Percentiles rank a stretch among this genome's conserved stretches.
These are phyloP conservation scores for Ctenopoma multispine DNA, from an alignment of 2,797 vertebrate genomes.

Conservation along the genomic window DNA sequence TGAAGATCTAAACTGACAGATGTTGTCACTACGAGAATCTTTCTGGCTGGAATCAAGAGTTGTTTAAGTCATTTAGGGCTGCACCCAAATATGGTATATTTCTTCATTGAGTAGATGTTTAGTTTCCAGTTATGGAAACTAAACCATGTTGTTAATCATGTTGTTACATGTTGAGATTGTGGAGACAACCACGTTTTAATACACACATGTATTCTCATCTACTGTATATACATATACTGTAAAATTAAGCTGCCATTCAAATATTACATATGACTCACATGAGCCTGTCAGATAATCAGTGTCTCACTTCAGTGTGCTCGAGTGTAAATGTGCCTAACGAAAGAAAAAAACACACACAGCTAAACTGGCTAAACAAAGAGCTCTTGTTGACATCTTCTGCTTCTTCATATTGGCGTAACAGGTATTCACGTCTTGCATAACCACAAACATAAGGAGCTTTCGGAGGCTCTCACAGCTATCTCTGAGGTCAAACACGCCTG, in stretches of 20 bases:
- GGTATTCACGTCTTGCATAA: background rate
- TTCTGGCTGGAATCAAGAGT: too few species aligned
- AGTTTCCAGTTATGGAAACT: too few species aligned
- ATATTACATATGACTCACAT: background rate
- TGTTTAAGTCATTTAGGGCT: too few species aligned
- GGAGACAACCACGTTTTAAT: background rate
- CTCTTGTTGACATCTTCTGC: background rate
- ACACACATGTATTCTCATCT: too few species aligned
- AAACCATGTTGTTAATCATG: too few species aligned
- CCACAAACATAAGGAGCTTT: background rate
- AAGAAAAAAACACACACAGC: background rate
- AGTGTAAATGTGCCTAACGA: background rate
- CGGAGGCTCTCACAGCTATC: background rate
- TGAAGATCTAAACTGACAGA: too few species aligned
- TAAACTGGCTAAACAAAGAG: background rate
- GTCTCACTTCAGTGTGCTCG: background rate
- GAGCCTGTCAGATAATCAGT: background rate
- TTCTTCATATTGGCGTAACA: background rate
- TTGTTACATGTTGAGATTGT: conserved; percentile 32
- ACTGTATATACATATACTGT: too few species aligned
- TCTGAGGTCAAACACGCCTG: conserved; percentile 20
- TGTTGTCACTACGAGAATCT: too few species aligned
- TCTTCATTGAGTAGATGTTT: too few species aligned
- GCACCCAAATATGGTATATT: too few species aligned
- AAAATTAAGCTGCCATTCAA: background rate